Evolutionary conservation across 2,797 vertebrate species (phyloP).

Genomic region (Sebastes matsubarae): DNA sequence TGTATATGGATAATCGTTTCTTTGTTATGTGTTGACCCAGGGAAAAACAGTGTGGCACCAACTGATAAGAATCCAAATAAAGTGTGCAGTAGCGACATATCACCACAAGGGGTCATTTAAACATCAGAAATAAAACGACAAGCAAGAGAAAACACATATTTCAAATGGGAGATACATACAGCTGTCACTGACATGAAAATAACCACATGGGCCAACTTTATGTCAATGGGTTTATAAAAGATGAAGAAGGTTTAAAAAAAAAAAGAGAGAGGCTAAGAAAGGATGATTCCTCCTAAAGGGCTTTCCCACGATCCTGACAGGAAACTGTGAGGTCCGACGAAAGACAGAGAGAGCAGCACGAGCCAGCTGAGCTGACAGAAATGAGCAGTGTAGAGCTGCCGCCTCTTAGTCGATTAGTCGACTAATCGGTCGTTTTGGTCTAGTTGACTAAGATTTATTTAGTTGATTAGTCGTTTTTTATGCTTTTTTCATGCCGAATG

Average conservation of each 20-base stretch:
- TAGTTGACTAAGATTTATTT: too few relatives aligned
- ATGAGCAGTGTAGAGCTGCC: not conserved
- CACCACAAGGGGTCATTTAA: constrained; percentile 76
- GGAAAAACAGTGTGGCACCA: not conserved
- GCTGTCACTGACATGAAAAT: constrained; percentile 24
- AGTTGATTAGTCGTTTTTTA: too few relatives aligned
- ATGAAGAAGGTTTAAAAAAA: not conserved
- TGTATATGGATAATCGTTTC: not conserved
- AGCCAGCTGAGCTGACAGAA: constrained; percentile 29
- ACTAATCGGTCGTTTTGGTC: too few relatives aligned
- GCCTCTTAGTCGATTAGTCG: too few relatives aligned
- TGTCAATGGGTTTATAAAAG: constrained; percentile 23
- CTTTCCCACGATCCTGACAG: constrained; percentile 78
- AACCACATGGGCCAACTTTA: constrained; percentile 22
- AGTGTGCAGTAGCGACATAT: constrained; percentile 43
- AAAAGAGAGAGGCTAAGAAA: not conserved
- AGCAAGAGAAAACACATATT: not conserved
- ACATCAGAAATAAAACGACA: constrained; percentile 53
- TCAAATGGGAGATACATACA: not conserved
- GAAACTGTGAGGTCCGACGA: constrained; percentile 58
- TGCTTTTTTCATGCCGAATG: too few relatives aligned
- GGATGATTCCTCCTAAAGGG: constrained; percentile 35
- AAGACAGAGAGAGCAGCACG: constrained; percentile 6
- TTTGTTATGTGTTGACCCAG: not conserved
- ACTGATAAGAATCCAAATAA: not conserved